Evolutionary conservation across 2,888 invertebrate genomes (phyloP), one percentile per base, ranked within the genome.

Genomic region (Capitulum mitella): DNA sequence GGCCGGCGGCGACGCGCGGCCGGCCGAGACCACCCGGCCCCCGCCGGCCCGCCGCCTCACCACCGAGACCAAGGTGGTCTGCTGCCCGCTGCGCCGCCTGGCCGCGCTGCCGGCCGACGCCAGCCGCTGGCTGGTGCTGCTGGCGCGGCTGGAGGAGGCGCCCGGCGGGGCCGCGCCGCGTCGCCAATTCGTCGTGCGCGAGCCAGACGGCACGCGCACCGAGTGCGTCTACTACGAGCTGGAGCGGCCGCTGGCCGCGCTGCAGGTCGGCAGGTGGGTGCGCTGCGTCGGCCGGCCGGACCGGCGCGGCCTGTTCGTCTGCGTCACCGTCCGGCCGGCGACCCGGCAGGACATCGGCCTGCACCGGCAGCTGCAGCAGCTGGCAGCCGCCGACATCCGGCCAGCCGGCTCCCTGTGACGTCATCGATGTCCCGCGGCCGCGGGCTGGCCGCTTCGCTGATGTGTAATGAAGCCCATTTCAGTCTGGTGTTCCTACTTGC

Each of bases 221-320:
- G 70, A 70, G 70, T 70, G 70, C 40, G 70, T 70, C 26, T 70
- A 40, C 70, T 70, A 70, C 37, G 37, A 70, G 70, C 70, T 70
- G 70, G 70, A 70, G 70, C 40, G 37, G 70, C 70, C 40, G 26
- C 70, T 70, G 40, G 22, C 40, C 34, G 37, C 70, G 26, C 70
- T 70, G 70, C 26, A 29, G 26, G 26, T 10, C 22, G 26, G 29
- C 26, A 70, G 26, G 70, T 70, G 70, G 70, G 70, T 70, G 37
- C 70, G 70, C 70, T 70, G 70, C 70, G 70, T 70, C 26, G 70
- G 70, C 37, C 70, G 70, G 12, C 70, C 26, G 70, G 70, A 70
- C 70, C 40, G 34, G 26, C 70, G 70, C 37, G 70, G 70, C 70
- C 26, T 70, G 37, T 70, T 70, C 40, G 37, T 70, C 22, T 70